These are phyloP conservation scores for Axis porcinus DNA, from an alignment of 2,113 vertebrate species.

Conservation along the genomic window DNA sequence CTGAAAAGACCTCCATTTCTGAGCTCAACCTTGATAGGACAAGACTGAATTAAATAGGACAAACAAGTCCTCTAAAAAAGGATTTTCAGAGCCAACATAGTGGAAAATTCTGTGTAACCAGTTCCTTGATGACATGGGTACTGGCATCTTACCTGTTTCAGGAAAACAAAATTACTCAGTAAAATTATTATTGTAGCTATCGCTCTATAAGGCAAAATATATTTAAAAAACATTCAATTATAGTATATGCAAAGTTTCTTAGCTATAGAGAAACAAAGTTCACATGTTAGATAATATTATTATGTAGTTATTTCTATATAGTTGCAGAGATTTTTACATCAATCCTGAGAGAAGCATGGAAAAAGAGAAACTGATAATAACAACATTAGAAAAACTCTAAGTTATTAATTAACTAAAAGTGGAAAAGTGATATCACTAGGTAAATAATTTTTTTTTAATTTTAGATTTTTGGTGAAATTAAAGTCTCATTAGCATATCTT, in stretches of 20 bases:
- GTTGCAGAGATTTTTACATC: neutral
- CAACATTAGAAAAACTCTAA: neutral
- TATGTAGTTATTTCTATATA: neutral
- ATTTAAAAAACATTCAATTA: neutral
- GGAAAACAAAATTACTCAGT: neutral
- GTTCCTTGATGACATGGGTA: neutral
- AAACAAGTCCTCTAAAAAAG: neutral
- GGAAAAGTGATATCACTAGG: neutral
- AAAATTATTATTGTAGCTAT: neutral
- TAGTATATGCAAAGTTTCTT: neutral
- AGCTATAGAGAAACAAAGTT: neutral
- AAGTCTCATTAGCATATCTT: neutral
- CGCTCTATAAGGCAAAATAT: neutral
- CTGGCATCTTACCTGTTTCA: neutral
- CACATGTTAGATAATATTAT: neutral
- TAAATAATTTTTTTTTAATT: neutral
- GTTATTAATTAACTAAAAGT: neutral
- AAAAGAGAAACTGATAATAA: neutral
- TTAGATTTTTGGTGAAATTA: neutral
- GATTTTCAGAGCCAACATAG: neutral
- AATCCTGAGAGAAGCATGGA: neutral
- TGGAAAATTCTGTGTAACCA: neutral
- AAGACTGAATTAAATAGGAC: neutral
- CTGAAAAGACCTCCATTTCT: neutral
- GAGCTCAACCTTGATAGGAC: neutral